Evolutionary conservation across 2,888 invertebrate species (phyloP).

Genomic region (Nasonovia ribisnigri): DNA sequence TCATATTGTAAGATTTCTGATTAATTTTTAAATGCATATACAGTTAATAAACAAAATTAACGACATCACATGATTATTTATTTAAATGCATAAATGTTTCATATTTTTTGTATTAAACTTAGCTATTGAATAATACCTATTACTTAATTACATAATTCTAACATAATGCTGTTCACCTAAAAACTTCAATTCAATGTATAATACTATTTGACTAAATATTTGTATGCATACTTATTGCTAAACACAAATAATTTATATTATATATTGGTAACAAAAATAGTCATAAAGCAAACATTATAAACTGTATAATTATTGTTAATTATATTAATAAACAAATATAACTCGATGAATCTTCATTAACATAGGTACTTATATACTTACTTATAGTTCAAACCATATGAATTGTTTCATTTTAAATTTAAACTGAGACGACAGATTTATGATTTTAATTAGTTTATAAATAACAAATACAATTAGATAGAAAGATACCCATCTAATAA

Average conservation of each 20-base stretch:
- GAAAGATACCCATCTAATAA: neutral
- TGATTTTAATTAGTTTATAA: neutral
- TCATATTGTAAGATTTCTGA: conserved; percentile 36
- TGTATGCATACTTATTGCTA: neutral
- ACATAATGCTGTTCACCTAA: conserved; percentile 28
- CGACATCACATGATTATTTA: conserved; percentile 29
- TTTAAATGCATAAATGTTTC: conserved; percentile 46
- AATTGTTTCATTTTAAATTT: neutral
- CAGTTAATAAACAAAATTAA: conserved; percentile 18
- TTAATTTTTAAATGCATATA: conserved; percentile 22
- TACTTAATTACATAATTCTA: conserved; percentile 18
- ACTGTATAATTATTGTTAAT: neutral
- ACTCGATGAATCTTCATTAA: conserved; percentile 50
- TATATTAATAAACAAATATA: conserved; percentile 40
- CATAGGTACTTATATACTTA: neutral
- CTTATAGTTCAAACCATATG: neutral
- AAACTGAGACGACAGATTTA: neutral
- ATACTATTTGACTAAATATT: conserved; percentile 42
- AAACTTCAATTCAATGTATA: neutral
- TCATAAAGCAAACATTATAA: neutral
- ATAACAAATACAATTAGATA: neutral
- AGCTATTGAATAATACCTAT: conserved; percentile 29
- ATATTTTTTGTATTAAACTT: conserved; percentile 30
- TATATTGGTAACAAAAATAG: conserved; percentile 29
- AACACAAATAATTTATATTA: neutral